Conservation (phyloP, 1,140 invertebrate species). For the Orius insidiosus region DNA sequence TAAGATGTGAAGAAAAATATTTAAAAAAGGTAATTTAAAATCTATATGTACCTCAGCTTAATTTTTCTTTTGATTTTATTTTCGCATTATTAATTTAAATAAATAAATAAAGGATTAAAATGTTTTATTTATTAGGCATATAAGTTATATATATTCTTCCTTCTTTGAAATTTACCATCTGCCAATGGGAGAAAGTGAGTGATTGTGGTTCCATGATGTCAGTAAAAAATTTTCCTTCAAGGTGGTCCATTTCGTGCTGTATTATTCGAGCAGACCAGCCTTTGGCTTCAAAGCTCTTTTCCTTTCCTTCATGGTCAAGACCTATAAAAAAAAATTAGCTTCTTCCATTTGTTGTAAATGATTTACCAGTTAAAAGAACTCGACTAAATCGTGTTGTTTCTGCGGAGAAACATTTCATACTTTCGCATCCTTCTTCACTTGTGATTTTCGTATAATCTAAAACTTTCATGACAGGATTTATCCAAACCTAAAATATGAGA, state of each 20-base stretch:
- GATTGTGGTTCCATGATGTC: conserved; percentile 49
- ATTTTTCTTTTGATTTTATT: no score
- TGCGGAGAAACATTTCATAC: conserved; percentile 44
- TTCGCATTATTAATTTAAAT: no score
- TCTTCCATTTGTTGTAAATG: neutral
- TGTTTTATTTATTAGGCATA: conserved; percentile 15
- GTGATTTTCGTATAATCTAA: conserved; percentile 38
- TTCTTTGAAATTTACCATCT: conserved; percentile 32
- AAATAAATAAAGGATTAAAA: neutral
- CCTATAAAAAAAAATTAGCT: conserved; percentile 29
- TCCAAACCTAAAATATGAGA: no score
- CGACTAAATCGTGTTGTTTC: conserved; percentile 45
- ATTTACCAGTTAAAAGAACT: conserved; percentile 37
- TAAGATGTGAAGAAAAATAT: no score
- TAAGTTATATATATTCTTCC: conserved; percentile 28
- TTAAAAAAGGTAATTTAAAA: no score
- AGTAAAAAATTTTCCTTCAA: conserved; percentile 49
- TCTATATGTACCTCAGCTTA: no score
- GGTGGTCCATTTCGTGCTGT: conserved; percentile 65
- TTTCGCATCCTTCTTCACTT: conserved; percentile 48
- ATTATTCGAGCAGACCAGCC: conserved; percentile 54
- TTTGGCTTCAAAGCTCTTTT: conserved; percentile 29
- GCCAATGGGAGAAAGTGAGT: conserved; percentile 37
- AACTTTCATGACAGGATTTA: conserved; percentile 52
- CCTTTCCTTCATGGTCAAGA: conserved; percentile 33